Evolutionary conservation across 2,888 invertebrate genomes (phyloP).

Genomic region (Agrilus mali): DNA sequence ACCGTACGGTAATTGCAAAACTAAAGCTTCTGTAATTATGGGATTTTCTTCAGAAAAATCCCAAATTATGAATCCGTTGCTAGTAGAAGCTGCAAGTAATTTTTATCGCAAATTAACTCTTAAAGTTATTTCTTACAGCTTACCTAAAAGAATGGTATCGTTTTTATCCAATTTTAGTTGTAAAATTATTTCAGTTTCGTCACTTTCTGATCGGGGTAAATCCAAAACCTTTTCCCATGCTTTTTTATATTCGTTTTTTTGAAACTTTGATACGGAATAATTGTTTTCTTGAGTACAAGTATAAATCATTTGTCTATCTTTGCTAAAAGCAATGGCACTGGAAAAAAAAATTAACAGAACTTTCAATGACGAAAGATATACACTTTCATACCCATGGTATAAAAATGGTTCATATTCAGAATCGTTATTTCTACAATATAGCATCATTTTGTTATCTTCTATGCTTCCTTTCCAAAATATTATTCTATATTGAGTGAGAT

Average conservation of each 20-base stretch:
- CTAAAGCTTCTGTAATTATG: slow-evolving; percentile 43
- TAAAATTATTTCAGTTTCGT: slow-evolving; percentile 61
- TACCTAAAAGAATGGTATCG: slow-evolving; percentile 68
- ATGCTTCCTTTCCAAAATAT: slow-evolving; percentile 74
- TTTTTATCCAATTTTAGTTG: slow-evolving; percentile 75
- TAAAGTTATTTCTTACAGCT: slow-evolving; percentile 13
- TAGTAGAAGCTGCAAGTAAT: slow-evolving; percentile 42
- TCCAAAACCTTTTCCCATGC: slow-evolving; percentile 52
- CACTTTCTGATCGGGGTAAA: slow-evolving; percentile 53
- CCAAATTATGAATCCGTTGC: slow-evolving; percentile 77
- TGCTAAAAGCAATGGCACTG: slow-evolving; percentile 57
- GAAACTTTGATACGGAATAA: slow-evolving; percentile 40
- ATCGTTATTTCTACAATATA: slow-evolving; percentile 47
- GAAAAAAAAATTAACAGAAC: slow-evolving; percentile 2
- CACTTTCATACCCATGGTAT: slow-evolving; percentile 39
- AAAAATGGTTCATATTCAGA: slow-evolving; percentile 41
- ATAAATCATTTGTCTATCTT: slow-evolving; percentile 51
- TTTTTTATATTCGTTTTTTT: slow-evolving; percentile 33
- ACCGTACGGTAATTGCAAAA: slow-evolving; percentile 66
- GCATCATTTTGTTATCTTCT: slow-evolving; percentile 58
- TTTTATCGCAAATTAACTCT: neutral
- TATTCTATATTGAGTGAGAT: slow-evolving; percentile 53
- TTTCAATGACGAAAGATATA: neutral
- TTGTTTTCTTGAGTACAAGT: slow-evolving; percentile 54
- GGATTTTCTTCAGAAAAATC: slow-evolving; percentile 47